These are phyloP conservation scores for Ceratotherium simum DNA, from an alignment of 2,113 vertebrate genomes.

Conservation along the genomic window DNA sequence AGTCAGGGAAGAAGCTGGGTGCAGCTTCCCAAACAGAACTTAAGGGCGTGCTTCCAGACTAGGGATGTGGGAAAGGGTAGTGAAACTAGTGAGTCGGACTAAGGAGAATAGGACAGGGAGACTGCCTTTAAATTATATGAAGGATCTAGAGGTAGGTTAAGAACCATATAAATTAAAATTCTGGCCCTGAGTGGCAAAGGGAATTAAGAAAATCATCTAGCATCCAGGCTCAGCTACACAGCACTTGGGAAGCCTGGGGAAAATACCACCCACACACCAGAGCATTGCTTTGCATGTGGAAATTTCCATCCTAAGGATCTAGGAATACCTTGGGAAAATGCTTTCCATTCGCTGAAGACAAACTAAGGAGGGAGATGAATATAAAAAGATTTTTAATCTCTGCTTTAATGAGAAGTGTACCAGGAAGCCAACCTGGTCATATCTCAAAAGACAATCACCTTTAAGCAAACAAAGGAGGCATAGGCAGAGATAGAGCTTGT, in stretches of 20 bases:
- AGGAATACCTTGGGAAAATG: constrained; percentile 34
- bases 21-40: background rate
- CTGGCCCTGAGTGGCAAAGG: constrained; percentile 5
- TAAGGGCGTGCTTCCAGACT: background rate
- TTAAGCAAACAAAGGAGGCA: background rate
- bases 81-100: background rate
- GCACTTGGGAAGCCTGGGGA: background rate
- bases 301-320: constrained; percentile 48
- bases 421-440: background rate
- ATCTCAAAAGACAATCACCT: background rate
- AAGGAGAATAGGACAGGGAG: background rate
- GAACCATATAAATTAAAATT: constrained; percentile 42
- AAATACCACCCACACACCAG: background rate
- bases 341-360: background rate
- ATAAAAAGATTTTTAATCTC: background rate
- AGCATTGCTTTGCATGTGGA: background rate
- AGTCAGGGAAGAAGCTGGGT: background rate
- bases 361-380: background rate
- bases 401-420: background rate
- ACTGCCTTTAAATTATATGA: constrained; percentile 5
- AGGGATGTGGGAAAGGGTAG: background rate
- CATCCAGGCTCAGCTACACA: background rate
- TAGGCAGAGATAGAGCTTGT: background rate
- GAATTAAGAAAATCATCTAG: constrained; percentile 35
- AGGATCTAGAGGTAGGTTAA: background rate